Percentiles rank a stretch among this genome's conserved stretches.
Evolutionary conservation across 2,113 vertebrate species (phyloP).

Genomic region (Rhipidura dahli): DNA sequence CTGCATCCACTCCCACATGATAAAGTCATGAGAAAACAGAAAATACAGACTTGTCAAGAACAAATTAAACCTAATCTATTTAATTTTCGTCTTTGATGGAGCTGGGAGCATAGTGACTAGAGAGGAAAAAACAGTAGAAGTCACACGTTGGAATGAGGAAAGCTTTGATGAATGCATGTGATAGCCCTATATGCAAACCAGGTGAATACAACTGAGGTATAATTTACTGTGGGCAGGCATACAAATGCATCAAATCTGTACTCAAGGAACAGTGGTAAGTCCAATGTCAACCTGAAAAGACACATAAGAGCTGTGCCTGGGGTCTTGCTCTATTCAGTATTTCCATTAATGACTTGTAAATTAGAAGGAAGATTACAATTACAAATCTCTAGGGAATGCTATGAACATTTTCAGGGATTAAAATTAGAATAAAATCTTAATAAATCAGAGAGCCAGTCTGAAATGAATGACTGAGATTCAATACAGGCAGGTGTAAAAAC

Average conservation of each 20-base stretch:
- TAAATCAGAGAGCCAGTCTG: constrained; percentile 12
- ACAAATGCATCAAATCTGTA: neutral
- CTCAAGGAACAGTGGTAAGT: neutral
- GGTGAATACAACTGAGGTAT: neutral
- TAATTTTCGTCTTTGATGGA: neutral
- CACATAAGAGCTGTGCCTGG: neutral
- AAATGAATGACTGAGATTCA: neutral
- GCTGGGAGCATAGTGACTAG: neutral
- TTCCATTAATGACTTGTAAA: constrained; percentile 52
- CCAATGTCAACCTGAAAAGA: neutral
- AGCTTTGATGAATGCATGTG: neutral
- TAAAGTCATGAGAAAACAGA: constrained; percentile 44
- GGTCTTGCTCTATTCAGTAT: neutral
- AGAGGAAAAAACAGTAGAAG: neutral
- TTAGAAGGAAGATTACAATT: constrained; percentile 41
- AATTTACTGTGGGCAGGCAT: neutral
- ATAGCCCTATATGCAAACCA: constrained; percentile 29
- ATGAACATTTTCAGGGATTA: neutral
- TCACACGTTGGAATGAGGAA: neutral
- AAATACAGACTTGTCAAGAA: constrained; percentile 48
- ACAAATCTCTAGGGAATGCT: constrained; percentile 41
- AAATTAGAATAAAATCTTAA: constrained; percentile 49
- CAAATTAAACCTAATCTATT: constrained; percentile 42
- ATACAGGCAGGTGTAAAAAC: neutral
- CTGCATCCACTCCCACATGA: neutral